Conservation (phyloP, 2,888 invertebrate species). For the Dysmachus trigonus region DNA sequence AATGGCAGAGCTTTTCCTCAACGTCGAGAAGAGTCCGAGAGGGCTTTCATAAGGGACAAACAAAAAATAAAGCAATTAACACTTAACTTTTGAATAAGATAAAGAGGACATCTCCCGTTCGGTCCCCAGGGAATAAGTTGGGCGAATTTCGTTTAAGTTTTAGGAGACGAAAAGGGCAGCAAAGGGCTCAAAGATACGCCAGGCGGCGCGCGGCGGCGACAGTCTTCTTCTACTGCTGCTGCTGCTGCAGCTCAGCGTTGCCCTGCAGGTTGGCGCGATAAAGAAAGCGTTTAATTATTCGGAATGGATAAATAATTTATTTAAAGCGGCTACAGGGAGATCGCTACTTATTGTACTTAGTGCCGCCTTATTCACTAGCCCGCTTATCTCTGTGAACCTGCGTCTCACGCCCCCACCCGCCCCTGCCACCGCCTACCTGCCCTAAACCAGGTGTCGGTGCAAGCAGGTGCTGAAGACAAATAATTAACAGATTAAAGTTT, state of each 20-base stretch:
- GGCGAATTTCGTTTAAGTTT: neutral
- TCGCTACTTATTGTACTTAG: neutral
- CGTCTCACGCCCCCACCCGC: neutral
- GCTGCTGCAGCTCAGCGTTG: neutral
- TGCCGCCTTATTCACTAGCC: neutral
- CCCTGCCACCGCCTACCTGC: neutral
- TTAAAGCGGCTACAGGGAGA: constrained; percentile 47
- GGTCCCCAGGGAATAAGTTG: neutral
- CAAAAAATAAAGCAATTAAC: constrained; percentile 42
- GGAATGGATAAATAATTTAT: constrained; percentile 53
- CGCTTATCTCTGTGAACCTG: constrained; percentile 7
- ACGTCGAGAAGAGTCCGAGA: neutral
- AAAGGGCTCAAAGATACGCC: too few species aligned
- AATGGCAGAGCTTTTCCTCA: constrained; percentile 25
- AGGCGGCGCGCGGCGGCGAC: neutral
- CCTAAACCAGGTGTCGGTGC: constrained; percentile 51
- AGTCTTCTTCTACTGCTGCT: too few species aligned
- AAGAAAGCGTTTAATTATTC: constrained; percentile 50
- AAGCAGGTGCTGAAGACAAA: constrained; percentile 56
- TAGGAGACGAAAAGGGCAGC: too few species aligned
- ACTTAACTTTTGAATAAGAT: constrained; percentile 42
- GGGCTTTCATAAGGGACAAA: constrained; percentile 34
- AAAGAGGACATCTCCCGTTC: neutral
- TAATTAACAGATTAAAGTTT: constrained; percentile 59
- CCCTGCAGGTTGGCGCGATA: constrained; percentile 15